A percentile compares a stretch with the other conserved stretches of the same genome.
phyloP scores from a whole-genome alignment of 1,140 invertebrate genomes.

The Eurosta solidaginis region DNA sequence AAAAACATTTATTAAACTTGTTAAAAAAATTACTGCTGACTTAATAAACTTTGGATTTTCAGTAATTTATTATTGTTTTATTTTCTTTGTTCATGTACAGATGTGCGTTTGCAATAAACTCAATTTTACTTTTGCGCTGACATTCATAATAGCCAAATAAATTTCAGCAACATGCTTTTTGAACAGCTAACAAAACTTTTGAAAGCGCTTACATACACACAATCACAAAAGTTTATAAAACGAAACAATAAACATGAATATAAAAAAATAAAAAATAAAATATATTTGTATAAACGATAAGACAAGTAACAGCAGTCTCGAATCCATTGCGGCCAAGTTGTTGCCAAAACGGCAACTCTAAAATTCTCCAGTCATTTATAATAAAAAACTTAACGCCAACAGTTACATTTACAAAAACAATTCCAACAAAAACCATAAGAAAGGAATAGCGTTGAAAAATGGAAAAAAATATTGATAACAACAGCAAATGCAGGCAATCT shows the following conservation, averaged over 20 bases:
- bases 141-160: slow-evolving; percentile 25
- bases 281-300: neutral
- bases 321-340: slow-evolving; percentile 4
- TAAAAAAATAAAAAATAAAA: neutral
- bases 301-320: neutral
- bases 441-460: neutral
- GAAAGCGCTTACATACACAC: neutral
- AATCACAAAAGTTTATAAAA: neutral
- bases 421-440: too few relatives aligned
- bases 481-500: neutral
- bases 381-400: neutral
- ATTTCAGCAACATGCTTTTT: slow-evolving; percentile 22
- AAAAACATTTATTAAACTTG: too few relatives aligned
- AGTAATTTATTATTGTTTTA: slow-evolving; percentile 13
- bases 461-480: slow-evolving; percentile 12
- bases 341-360: neutral
- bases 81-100: neutral
- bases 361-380: slow-evolving; percentile 16
- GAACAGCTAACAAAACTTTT: slow-evolving; percentile 15
- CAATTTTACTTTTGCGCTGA: neutral
- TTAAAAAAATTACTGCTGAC: too few relatives aligned
- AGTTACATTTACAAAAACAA: neutral
- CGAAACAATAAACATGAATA: too few relatives aligned
- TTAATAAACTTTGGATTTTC: slow-evolving; percentile 20
- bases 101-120: too few relatives aligned